Conservation (phyloP, 2,113 vertebrate species). For the Rutilus rutilus region DNA sequence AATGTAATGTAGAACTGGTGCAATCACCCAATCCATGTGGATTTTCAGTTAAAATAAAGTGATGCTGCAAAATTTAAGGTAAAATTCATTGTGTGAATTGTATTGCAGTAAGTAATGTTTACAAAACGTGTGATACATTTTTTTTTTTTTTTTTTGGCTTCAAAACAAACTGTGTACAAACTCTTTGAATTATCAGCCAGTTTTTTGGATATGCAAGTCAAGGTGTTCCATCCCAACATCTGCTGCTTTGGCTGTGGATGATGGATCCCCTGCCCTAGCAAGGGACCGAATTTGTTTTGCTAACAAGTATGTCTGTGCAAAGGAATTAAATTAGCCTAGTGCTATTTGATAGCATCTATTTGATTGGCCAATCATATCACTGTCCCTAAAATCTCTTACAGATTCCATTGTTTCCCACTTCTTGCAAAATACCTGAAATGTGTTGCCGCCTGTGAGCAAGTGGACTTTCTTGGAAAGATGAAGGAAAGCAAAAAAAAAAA, state of each 20-base stretch:
- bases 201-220: constrained; percentile 23
- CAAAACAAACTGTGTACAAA: neutral
- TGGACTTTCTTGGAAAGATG: constrained; percentile 12
- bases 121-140: constrained; percentile 9
- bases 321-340: constrained; percentile 31
- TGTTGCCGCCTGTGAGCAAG: constrained; percentile 46
- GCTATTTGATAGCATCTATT: constrained; percentile 22
- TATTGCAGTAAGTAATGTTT: neutral
- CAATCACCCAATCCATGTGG: neutral
- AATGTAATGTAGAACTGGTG: neutral
- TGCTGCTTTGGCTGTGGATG: constrained; percentile 35
- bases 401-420: constrained; percentile 1
- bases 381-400: constrained; percentile 44
- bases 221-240: constrained; percentile 38
- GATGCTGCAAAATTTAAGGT: neutral
- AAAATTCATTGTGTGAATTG: neutral
- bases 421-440: constrained; percentile 47
- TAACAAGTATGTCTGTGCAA: constrained; percentile 34
- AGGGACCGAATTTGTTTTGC: constrained; percentile 17
- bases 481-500: neutral
- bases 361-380: constrained; percentile 43
- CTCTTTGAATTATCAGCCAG: constrained; percentile 17
- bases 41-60: neutral
- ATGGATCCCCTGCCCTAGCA: constrained; percentile 33
- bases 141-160: neutral